Conservation (phyloP, 2,888 invertebrate genomes). For the Brenthis daphne region DNA sequence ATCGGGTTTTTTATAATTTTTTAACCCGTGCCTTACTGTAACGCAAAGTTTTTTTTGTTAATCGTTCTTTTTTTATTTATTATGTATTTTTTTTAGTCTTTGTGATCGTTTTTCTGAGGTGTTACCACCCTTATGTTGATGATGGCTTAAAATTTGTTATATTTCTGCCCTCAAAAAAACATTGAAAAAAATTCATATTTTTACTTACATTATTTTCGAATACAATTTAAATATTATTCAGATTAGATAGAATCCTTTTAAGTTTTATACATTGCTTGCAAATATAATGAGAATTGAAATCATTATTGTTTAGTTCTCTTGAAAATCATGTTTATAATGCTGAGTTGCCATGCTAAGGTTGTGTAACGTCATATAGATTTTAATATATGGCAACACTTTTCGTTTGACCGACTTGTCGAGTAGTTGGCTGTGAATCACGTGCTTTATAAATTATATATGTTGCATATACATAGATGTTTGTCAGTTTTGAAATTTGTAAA, state of each 20-base stretch:
- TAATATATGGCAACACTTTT: slow-evolving; percentile 16
- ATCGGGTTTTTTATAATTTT: slow-evolving; percentile 36
- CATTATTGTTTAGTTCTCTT: neutral
- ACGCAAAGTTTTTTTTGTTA: slow-evolving; percentile 49
- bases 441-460: slow-evolving; percentile 30
- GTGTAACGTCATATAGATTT: slow-evolving; percentile 14
- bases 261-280: too few species aligned
- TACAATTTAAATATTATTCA: too few species aligned
- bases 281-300: neutral
- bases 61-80: slow-evolving; percentile 53
- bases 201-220: too few species aligned
- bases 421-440: slow-evolving; percentile 37
- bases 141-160: slow-evolving; percentile 14
- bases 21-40: slow-evolving; percentile 51
- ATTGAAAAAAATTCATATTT: neutral
- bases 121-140: slow-evolving; percentile 15
- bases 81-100: slow-evolving; percentile 50
- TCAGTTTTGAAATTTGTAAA: neutral
- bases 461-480: slow-evolving; percentile 17
- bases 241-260: too few species aligned
- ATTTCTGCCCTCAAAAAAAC: slow-evolving; percentile 20
- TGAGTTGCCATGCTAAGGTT: slow-evolving; percentile 15
- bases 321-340: slow-evolving; percentile 5
- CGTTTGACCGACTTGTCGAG: slow-evolving; percentile 17
- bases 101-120: slow-evolving; percentile 48